Evolutionary conservation across 2,113 vertebrate genomes (phyloP), one percentile per base, ranked within the genome.

Genomic region (Seriola dumerili): DNA sequence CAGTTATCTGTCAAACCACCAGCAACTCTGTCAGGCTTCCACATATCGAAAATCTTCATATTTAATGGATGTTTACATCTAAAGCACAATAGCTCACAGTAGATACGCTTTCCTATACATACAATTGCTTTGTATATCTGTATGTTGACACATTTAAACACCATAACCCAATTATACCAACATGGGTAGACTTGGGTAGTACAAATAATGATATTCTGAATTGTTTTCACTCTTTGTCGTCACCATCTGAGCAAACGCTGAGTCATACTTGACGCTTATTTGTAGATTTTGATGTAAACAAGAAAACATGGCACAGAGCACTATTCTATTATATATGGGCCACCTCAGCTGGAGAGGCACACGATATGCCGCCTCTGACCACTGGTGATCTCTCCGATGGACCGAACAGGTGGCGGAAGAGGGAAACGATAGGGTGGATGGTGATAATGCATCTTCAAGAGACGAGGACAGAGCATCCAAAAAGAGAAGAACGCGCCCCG

Each of bases 401-500:
- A 29, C 36, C 54, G 48, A 44, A 68, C 62, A 40, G 25, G 68
- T 52, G 34, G 23, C 57, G 21, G 5, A 58, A n/a, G 63, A 61
- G 21, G 63, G 78, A 83, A 77, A 74, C 44, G 32, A 76, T 38
- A 10, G 38, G 55, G 32, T 23, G 61, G 46, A 50, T 57, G 59
- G 29, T 54, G 62, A 78, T 85, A 36, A 80, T 59, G 16, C 23
- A 21, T 77, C 46, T 71, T 81, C 71, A 72, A 29, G 54, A 88
- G 46, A 81, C 80, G 79, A 90, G 83, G 87, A 72, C 83, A 81
- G 23, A 59, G 66, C 13, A 34, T 32, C 42, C 48, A 34, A 74
- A 74, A 17, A 58, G 81, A 23, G 29, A 72, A 50, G 80, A 76
- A 84, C 80, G 81, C 14, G 34, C 84, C 40, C 23, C 11, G 36